Evolutionary conservation across 2,888 invertebrate species (phyloP).

Genomic region (Leptinotarsa haldemani): DNA sequence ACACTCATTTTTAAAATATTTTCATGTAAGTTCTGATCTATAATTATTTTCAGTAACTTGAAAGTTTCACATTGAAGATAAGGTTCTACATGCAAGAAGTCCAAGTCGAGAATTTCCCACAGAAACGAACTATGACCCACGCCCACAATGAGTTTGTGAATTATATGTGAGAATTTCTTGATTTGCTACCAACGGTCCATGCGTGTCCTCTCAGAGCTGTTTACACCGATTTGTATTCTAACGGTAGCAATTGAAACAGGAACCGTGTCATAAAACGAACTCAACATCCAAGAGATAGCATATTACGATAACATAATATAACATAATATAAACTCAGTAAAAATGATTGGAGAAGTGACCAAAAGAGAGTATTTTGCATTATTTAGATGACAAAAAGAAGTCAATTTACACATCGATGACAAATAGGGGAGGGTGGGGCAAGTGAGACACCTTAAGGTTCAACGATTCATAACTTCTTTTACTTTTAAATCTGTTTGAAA

Average conservation of each 20-base stretch:
- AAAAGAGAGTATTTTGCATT: no score
- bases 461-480: no score
- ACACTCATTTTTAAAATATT: no score
- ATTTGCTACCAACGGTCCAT: slow-evolving; percentile 1
- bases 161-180: slow-evolving; percentile 31
- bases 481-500: no score
- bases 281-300: no score
- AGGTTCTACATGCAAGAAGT: background rate
- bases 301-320: no score
- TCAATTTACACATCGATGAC: no score
- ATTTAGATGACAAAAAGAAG: no score
- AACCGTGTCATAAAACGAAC: background rate
- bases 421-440: no score
- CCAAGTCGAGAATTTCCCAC: slow-evolving; percentile 42
- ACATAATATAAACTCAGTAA: no score
- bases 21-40: background rate
- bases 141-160: slow-evolving; percentile 37
- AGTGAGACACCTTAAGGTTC: no score
- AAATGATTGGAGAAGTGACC: no score
- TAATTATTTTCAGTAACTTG: background rate
- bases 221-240: slow-evolving; percentile 41
- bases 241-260: slow-evolving; percentile 37
- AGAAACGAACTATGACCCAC: slow-evolving; percentile 47
- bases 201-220: slow-evolving; percentile 28
- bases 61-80: background rate